These are phyloP conservation scores for Drosophila baimaii DNA, from an alignment of 1,140 invertebrate genomes.

Conservation along the genomic window DNA sequence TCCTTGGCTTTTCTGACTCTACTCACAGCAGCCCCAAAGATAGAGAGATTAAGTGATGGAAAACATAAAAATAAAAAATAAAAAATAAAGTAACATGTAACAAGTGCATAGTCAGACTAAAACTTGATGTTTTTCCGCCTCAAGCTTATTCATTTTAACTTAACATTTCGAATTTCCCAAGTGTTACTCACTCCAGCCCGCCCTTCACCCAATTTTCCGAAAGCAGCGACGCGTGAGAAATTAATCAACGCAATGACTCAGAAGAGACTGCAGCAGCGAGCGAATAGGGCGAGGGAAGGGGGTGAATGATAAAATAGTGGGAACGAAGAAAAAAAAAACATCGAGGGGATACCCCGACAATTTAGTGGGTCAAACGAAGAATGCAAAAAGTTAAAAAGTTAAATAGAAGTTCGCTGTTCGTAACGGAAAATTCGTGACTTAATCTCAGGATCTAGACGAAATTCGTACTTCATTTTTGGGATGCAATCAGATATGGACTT, in stretches of 20 bases:
- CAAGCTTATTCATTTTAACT: slow-evolving; percentile 7
- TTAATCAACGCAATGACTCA: slow-evolving; percentile 41
- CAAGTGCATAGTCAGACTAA: background rate
- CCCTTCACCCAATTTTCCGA: slow-evolving; percentile 42
- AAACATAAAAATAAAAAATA: background rate
- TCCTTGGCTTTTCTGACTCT: slow-evolving; percentile 19
- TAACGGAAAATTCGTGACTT: background rate
- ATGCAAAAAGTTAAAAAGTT: slow-evolving; percentile 16
- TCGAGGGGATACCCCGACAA: slow-evolving; percentile 3
- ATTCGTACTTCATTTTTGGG: background rate
- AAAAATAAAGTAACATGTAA: background rate
- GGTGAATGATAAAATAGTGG: slow-evolving; percentile 5
- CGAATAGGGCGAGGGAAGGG: slow-evolving; percentile 3
- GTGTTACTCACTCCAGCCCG: slow-evolving; percentile 19
- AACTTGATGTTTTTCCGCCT: no score
- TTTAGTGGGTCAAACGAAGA: slow-evolving; percentile 11
- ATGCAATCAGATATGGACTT: background rate
- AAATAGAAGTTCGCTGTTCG: background rate
- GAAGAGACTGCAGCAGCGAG: slow-evolving; percentile 22
- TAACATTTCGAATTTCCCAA: slow-evolving; percentile 19
- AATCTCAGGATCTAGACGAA: background rate
- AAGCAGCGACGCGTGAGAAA: slow-evolving; percentile 39
- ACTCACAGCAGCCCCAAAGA: slow-evolving; percentile 28
- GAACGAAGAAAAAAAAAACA: background rate
- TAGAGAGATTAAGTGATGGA: background rate